Base-by-base conservation (phyloP, 1,140 invertebrate species). In the Hormaphis cornu region DNA sequence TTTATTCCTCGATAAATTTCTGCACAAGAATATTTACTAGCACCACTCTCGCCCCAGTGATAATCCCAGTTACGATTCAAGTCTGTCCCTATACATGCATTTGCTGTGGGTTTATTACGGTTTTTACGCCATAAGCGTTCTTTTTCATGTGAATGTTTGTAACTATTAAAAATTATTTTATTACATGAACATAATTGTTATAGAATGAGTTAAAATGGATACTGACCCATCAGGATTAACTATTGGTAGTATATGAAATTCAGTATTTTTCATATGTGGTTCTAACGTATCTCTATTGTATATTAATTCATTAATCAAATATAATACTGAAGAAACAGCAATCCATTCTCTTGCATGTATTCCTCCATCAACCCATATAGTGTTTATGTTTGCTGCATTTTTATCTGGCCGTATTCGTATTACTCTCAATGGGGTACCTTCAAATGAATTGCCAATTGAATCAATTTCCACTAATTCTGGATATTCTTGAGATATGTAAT, bases 101-200 rank as follows among this genome's bases (percentile, higher is more conserved):
- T 71, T 8, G 56, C 48, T 2, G 28, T 56, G 14, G 58, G 22
- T 3, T 58, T 46, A 22, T 81, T 78, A 71, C 86, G 80, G 71
- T 89, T 93, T 77, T 94, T 94, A 20, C 91, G 81, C 91, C 91
- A 94, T 3, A 93, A 79, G 48, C 89, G 81, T 73, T 91, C 88
- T 1, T 78, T 80, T 0, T 79, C 83, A 74, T 91, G 89, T 1
- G 87, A 88, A 72, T 79, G 77, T 42, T 78, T 77, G 71, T 83
- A 86, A n/a, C 61, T 66, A 66, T 50, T 42, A 46, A 14, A 30
- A 63, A 24, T 59, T 1, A 33, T 46, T 8, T 56, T 35, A 35
- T 22, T 56, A 56, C 9, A 8, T 6, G 20, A 35, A 56, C 24
- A 56, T 37, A 16, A 56, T 33, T 6, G 9, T 33, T 33, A 9